Evolutionary conservation across 1,140 invertebrate species (phyloP).

Genomic region (Halesus radiatus): DNA sequence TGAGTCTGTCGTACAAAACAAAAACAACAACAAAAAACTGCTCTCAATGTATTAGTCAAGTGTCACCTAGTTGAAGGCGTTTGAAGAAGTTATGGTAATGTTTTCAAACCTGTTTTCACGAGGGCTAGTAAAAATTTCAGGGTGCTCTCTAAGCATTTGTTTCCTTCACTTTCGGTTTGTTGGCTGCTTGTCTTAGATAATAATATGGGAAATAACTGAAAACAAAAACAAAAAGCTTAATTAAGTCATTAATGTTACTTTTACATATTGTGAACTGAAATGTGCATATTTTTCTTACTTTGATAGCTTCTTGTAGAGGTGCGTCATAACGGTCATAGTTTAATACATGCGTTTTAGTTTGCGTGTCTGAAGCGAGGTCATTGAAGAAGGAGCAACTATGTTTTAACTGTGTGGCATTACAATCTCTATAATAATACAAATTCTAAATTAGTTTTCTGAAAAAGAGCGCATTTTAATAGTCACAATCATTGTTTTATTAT

Average conservation of each 20-base stretch:
- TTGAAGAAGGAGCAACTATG: constrained; percentile 65
- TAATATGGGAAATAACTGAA: constrained; percentile 56
- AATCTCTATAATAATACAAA: constrained; percentile 61
- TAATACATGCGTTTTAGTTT: constrained; percentile 61
- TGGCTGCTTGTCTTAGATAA: constrained; percentile 30
- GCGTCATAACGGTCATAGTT: constrained; percentile 63
- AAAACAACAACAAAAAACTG: too few relatives aligned
- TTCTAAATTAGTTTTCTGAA: neutral
- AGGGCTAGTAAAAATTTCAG: constrained; percentile 34
- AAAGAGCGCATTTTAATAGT: too few relatives aligned
- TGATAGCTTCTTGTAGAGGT: constrained; percentile 61
- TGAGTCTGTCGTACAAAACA: too few relatives aligned
- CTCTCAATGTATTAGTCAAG: neutral
- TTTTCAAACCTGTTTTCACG: constrained; percentile 48
- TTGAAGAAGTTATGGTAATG: neutral
- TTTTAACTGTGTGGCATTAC: constrained; percentile 62
- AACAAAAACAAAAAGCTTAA: constrained; percentile 39
- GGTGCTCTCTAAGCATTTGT: constrained; percentile 34
- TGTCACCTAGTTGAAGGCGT: neutral
- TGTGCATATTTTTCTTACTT: constrained; percentile 58
- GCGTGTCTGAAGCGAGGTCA: constrained; percentile 63
- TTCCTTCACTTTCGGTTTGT: constrained; percentile 12
- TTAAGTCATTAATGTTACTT: too few relatives aligned
- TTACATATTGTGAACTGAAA: too few relatives aligned
- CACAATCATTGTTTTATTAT: too few relatives aligned